Conservation (phyloP, 1,140 invertebrate species). For the Hirudo medicinalis region DNA sequence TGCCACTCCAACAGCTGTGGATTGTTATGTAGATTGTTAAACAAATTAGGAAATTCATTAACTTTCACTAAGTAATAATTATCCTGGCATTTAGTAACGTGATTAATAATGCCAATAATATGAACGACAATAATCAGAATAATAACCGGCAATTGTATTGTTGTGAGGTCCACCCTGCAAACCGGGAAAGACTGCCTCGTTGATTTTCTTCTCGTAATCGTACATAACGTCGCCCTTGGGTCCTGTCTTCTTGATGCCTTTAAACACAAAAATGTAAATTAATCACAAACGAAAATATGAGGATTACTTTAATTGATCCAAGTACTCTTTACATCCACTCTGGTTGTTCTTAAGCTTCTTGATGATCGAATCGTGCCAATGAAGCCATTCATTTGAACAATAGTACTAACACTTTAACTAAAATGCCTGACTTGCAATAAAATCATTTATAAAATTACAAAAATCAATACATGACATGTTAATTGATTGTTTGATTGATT, state of each 20-base stretch:
- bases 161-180: conserved; percentile 88
- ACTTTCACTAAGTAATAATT: neutral
- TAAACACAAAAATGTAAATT: conserved; percentile 16
- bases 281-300: neutral
- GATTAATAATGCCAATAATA: no score
- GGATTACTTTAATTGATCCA: neutral
- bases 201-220: conserved; percentile 72
- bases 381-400: no score
- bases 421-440: no score
- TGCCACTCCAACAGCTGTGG: conserved; percentile 67
- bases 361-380: no score
- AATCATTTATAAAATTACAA: no score
- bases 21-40: no score
- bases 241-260: conserved; percentile 51
- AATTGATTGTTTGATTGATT: no score
- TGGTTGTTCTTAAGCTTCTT: no score
- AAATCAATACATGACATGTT: no score
- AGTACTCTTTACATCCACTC: neutral
- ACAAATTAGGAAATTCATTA: no score
- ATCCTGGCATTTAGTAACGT: no score
- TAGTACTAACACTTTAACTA: no score
- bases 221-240: conserved; percentile 64
- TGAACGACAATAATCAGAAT: neutral
- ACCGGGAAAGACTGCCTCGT: conserved; percentile 83
- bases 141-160: conserved; percentile 59